phyloP scores from a whole-genome alignment of 2,888 invertebrate genomes.

The Onthophagus sagittarius region DNA sequence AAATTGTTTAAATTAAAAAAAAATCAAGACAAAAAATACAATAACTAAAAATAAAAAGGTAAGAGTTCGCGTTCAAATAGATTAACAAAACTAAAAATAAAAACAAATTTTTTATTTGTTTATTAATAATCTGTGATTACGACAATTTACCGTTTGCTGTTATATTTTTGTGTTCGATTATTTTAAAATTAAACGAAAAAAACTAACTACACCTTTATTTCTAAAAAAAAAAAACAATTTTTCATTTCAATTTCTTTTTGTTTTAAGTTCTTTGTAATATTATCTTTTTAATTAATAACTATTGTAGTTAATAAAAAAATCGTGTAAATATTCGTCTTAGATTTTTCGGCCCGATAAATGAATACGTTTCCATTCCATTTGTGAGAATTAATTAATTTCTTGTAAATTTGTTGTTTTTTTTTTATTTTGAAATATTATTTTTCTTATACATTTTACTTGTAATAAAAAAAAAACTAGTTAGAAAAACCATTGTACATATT shows the following conservation, averaged over 20 bases:
- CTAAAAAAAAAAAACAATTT: too few relatives aligned
- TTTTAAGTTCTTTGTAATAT: conserved; percentile 11
- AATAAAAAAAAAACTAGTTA: conserved; percentile 42
- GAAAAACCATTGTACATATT: conserved; percentile 45
- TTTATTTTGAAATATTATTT: conserved; percentile 40
- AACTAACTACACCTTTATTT: conserved; percentile 1
- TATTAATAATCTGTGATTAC: conserved; percentile 37
- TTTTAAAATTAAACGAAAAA: conserved; percentile 11
- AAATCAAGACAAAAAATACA: conserved; percentile 1
- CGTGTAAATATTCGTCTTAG: conserved; percentile 33
- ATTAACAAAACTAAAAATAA: neutral
- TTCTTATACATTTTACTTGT: conserved; percentile 25
- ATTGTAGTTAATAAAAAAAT: conserved; percentile 21
- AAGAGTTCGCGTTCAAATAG: neutral
- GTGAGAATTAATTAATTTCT: conserved; percentile 35
- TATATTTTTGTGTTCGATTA: conserved; percentile 31
- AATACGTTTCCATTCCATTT: conserved; percentile 41
- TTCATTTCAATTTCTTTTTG: too few relatives aligned
- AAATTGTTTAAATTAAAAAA: neutral
- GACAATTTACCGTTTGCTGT: conserved; percentile 36
- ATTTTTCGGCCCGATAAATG: neutral
- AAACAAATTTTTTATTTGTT: neutral
- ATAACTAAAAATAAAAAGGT: neutral
- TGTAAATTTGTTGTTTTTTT: conserved; percentile 31
- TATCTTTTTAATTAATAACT: conserved; percentile 19